Conservation (phyloP, 1,140 invertebrate species). For the Drosophila auraria region DNA sequence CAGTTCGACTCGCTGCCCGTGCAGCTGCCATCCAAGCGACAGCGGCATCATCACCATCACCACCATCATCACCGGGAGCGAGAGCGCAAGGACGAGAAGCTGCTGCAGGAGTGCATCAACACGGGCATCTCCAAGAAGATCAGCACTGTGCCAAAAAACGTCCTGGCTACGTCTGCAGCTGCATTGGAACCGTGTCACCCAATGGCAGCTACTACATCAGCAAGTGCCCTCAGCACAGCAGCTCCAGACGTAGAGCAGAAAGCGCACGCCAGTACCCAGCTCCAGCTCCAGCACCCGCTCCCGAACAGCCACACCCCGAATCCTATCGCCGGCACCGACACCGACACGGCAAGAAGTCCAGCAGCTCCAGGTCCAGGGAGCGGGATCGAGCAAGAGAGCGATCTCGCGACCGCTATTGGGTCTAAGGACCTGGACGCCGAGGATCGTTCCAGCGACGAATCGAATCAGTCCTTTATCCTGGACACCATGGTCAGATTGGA, state of each 20-base stretch:
- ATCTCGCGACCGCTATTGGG: conserved; percentile 80
- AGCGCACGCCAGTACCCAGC: conserved; percentile 43
- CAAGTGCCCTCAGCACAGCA: conserved; percentile 83
- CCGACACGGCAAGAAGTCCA: conserved; percentile 76
- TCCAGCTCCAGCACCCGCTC: conserved; percentile 26
- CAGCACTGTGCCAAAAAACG: conserved; percentile 86
- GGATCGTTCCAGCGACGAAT: conserved; percentile 76
- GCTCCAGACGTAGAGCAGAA: conserved; percentile 83
- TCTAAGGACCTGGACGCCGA: conserved; percentile 60
- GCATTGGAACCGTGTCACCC: conserved; percentile 84
- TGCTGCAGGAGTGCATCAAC: conserved; percentile 83
- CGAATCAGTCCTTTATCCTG: conserved; percentile 79
- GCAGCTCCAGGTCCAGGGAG: conserved; percentile 61
- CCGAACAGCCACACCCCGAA: conserved; percentile 25
- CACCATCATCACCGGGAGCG: conserved; percentile 70
- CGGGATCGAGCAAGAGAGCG: conserved; percentile 48
- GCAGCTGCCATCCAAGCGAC: conserved; percentile 49
- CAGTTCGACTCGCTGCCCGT: conserved; percentile 77
- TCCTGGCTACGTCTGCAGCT: conserved; percentile 86
- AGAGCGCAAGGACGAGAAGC: conserved; percentile 81
- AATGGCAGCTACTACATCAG: conserved; percentile 80
- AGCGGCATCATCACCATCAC: conserved; percentile 52
- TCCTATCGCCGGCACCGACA: conserved; percentile 65
- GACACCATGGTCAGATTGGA: conserved; percentile 68
- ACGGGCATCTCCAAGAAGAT: conserved; percentile 83